Evolutionary conservation across 1,140 invertebrate genomes (phyloP).

Genomic region (Bombus affinis): DNA sequence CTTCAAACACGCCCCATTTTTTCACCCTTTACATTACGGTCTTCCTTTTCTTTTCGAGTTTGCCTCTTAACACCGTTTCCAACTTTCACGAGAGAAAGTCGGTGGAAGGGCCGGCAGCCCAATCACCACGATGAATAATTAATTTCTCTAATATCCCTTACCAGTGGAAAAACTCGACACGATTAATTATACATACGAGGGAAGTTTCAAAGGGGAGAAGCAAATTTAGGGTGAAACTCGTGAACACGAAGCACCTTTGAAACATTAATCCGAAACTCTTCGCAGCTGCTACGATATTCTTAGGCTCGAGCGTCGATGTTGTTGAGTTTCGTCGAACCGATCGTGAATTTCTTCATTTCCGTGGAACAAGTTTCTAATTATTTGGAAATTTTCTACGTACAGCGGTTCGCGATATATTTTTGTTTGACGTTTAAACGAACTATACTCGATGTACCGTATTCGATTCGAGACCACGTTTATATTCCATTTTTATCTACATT

Average conservation of each 20-base stretch:
- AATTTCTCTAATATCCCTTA: background rate
- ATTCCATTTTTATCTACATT: no score
- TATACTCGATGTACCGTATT: no score
- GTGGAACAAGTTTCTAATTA: no score
- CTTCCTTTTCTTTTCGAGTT: background rate
- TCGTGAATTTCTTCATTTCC: background rate
- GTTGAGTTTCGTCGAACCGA: background rate
- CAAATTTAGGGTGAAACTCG: background rate
- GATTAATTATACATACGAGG: constrained; percentile 10
- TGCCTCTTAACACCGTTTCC: constrained; percentile 10
- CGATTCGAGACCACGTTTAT: no score
- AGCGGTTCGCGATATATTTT: no score
- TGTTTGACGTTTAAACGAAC: no score
- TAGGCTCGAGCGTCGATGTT: background rate
- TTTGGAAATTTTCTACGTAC: no score
- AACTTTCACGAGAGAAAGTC: background rate
- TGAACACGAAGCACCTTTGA: background rate
- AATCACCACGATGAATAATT: constrained; percentile 6
- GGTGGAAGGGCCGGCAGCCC: background rate
- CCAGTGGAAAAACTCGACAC: background rate
- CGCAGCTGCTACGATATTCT: background rate
- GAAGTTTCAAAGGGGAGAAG: background rate
- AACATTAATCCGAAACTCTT: background rate
- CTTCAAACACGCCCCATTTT: background rate
- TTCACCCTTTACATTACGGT: background rate